Conservation (phyloP, 2,888 invertebrate genomes). For the Agrotis puta region DNA sequence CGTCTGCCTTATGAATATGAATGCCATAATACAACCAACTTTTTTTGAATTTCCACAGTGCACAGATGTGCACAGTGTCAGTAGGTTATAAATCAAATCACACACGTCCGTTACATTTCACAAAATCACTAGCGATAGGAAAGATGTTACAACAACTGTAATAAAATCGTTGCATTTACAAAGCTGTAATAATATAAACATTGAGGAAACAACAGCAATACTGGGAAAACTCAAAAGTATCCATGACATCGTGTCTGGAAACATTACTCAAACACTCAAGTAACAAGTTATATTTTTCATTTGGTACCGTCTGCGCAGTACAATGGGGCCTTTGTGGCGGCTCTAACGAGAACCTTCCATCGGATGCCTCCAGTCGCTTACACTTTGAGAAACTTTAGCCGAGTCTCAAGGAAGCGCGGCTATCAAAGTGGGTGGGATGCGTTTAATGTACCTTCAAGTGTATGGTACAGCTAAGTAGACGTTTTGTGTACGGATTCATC, state of each 20-base stretch:
- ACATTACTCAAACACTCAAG: conserved; percentile 53
- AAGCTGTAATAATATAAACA: conserved; percentile 2
- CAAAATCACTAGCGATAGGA: no score
- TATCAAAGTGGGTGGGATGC: conserved; percentile 60
- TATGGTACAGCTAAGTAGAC: conserved; percentile 43
- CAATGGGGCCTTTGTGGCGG: conserved; percentile 68
- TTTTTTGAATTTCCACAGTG: no score
- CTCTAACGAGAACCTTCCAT: conserved; percentile 69
- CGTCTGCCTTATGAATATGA: no score
- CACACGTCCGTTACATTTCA: no score
- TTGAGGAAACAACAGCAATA: conserved; percentile 3
- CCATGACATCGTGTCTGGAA: conserved; percentile 51
- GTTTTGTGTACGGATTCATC: conserved; percentile 15
- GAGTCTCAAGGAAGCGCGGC: conserved; percentile 54
- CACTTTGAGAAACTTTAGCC: conserved; percentile 71
- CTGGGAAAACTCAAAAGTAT: conserved; percentile 46
- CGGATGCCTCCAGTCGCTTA: conserved; percentile 67
- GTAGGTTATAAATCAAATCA: no score
- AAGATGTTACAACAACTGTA: no score
- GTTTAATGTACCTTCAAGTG: conserved; percentile 61
- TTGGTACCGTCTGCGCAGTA: conserved; percentile 63
- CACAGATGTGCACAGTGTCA: no score
- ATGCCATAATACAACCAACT: no score
- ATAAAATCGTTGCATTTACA: not conserved
- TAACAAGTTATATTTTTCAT: conserved; percentile 69